These are phyloP conservation scores for Platorchestia sp. DNA, from an alignment of 1,140 invertebrate species.

Conservation along the genomic window DNA sequence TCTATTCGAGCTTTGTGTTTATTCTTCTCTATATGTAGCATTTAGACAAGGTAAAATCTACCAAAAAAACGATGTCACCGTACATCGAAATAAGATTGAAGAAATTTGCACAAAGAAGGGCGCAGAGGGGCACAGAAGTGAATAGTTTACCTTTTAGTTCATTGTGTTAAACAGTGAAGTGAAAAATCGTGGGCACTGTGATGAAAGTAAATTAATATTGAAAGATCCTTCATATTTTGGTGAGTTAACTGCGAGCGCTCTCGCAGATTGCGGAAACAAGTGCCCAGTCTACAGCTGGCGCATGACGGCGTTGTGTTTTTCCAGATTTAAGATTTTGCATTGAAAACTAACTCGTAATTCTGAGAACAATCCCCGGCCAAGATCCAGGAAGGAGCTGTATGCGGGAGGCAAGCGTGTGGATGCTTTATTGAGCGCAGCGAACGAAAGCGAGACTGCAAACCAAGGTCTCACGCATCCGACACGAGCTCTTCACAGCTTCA, in stretches of 20 bases:
- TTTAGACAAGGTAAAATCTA: no score
- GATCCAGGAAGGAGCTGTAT: not conserved
- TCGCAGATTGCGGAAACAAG: not conserved
- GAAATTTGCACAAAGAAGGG: no score
- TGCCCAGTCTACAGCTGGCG: no score
- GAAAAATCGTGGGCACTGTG: no score
- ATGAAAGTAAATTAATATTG: no score
- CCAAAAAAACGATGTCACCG: no score
- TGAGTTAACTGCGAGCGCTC: not conserved
- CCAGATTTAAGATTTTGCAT: not conserved
- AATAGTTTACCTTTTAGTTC: no score
- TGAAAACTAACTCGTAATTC: not conserved
- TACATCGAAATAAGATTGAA: no score
- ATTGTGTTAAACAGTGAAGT: no score
- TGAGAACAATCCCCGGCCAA: not conserved
- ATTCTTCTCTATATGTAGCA: no score
- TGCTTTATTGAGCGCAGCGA: not conserved
- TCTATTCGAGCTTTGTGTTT: no score
- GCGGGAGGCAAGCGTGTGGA: not conserved
- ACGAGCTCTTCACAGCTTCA: not conserved
- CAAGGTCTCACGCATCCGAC: not conserved
- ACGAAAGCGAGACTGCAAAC: not conserved
- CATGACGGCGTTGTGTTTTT: not conserved
- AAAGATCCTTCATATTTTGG: not conserved
- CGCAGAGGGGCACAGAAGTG: no score